These are phyloP conservation scores for Etheostoma nigrum DNA, from an alignment of 2,797 vertebrate genomes.

Conservation along the genomic window DNA sequence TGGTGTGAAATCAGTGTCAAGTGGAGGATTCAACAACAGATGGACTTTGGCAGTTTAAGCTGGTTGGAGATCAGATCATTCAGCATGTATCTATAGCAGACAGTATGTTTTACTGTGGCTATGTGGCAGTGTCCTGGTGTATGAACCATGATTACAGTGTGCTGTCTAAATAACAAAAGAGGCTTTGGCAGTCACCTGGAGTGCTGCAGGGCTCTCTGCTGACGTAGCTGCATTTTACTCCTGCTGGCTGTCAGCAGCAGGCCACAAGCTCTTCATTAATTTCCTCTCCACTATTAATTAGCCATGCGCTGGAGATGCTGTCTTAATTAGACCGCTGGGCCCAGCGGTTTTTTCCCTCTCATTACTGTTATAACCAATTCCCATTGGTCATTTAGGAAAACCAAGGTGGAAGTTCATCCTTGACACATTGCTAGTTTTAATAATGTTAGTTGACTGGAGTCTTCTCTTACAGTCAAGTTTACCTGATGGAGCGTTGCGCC, in stretches of 20 bases:
- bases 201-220: slow-evolving; percentile 69
- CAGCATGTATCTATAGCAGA: slow-evolving; percentile 32
- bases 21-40: slow-evolving; percentile 54
- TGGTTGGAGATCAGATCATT: slow-evolving; percentile 42
- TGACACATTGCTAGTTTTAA: slow-evolving; percentile 44
- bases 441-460: slow-evolving; percentile 47
- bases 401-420: slow-evolving; percentile 50
- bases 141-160: slow-evolving; percentile 47
- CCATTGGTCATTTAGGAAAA: slow-evolving; percentile 78
- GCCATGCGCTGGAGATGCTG: slow-evolving; percentile 67
- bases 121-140: slow-evolving; percentile 47
- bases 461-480: slow-evolving; percentile 23
- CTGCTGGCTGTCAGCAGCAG: slow-evolving; percentile 72
- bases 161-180: slow-evolving; percentile 68
- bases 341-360: slow-evolving; percentile 63
- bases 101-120: slow-evolving; percentile 24
- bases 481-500: background rate
- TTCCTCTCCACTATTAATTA: slow-evolving; percentile 82
- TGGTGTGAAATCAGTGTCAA: slow-evolving; percentile 47
- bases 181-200: slow-evolving; percentile 76
- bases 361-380: slow-evolving; percentile 75
- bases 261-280: slow-evolving; percentile 78
- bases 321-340: slow-evolving; percentile 79
- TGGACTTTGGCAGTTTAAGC: slow-evolving; percentile 47
- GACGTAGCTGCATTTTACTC: slow-evolving; percentile 70